Evolutionary conservation across 64 coral and sea anemone species (phyloP).

Genomic region (Stichodactyla helianthus): DNA sequence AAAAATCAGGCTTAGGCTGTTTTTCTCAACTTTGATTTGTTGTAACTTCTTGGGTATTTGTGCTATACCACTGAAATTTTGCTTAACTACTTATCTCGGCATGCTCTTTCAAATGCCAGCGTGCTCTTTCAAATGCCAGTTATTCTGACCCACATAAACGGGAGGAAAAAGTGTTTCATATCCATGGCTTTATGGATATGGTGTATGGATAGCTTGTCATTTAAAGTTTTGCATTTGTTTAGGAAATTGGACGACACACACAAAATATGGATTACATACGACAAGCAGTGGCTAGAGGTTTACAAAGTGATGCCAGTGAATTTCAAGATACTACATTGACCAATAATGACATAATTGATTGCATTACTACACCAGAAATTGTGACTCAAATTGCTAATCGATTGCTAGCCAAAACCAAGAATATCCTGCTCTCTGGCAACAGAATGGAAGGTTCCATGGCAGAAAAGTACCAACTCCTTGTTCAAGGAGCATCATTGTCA

Average conservation of each 20-base stretch:
- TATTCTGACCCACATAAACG: no score
- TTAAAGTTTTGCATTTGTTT: background rate
- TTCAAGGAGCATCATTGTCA: no score
- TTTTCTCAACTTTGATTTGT: no score
- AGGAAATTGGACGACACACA: background rate
- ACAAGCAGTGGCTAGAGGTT: background rate
- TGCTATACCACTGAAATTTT: no score
- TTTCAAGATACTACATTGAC: background rate
- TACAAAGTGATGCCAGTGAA: background rate
- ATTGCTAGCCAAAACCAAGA: background rate
- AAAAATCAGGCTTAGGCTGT: no score
- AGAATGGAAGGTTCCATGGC: no score
- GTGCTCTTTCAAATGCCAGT: no score
- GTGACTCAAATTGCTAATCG: background rate
- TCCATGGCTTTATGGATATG: background rate
- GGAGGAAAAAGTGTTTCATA: background rate
- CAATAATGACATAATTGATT: constrained; percentile 7
- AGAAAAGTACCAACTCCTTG: no score
- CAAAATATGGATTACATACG: background rate
- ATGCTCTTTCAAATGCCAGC: no score
- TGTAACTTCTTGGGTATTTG: no score
- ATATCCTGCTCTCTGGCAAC: background rate
- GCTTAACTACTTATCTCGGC: no score
- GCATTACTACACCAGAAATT: constrained; percentile 2
- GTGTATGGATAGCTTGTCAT: background rate